These are phyloP conservation scores for Podargus strigoides DNA, from an alignment of 2,797 vertebrate genomes.

Conservation along the genomic window DNA sequence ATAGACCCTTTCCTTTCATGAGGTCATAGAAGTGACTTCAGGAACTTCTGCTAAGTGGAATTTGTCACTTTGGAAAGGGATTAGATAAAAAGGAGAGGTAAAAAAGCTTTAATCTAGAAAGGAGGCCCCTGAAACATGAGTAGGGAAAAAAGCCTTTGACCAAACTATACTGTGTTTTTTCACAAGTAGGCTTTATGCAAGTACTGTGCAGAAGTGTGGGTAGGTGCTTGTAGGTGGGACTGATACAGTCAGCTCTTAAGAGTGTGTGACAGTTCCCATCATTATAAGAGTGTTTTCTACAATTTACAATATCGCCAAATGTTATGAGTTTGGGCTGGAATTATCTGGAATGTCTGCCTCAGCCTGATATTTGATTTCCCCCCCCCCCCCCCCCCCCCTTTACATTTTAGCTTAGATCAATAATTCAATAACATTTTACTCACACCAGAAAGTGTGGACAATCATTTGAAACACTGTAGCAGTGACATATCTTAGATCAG, in stretches of 20 bases:
- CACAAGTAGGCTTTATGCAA: not conserved
- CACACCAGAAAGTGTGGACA: not conserved
- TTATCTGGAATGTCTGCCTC: not conserved
- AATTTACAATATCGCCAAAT: not conserved
- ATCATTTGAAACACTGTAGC: not conserved
- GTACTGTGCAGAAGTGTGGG: not conserved
- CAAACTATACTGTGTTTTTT: not conserved
- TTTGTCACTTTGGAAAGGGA: not conserved
- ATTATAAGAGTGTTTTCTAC: not conserved
- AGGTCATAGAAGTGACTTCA: not conserved
- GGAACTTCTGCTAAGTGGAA: not conserved
- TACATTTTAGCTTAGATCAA: not conserved
- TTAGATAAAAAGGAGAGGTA: not conserved
- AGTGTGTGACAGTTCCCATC: not conserved
- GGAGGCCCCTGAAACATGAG: not conserved
- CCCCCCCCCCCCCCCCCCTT: no score
- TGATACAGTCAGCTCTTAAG: not conserved
- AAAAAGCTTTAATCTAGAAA: not conserved
- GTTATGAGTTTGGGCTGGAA: not conserved
- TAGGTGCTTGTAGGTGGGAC: not conserved
- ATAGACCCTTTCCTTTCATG: not conserved
- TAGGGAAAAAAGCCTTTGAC: not conserved
- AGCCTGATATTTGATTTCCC: not conserved
- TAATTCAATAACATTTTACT: not conserved
- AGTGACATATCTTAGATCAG: not conserved